These are phyloP conservation scores for Diaphora mendica DNA, from an alignment of 2,888 invertebrate species.

Conservation along the genomic window DNA sequence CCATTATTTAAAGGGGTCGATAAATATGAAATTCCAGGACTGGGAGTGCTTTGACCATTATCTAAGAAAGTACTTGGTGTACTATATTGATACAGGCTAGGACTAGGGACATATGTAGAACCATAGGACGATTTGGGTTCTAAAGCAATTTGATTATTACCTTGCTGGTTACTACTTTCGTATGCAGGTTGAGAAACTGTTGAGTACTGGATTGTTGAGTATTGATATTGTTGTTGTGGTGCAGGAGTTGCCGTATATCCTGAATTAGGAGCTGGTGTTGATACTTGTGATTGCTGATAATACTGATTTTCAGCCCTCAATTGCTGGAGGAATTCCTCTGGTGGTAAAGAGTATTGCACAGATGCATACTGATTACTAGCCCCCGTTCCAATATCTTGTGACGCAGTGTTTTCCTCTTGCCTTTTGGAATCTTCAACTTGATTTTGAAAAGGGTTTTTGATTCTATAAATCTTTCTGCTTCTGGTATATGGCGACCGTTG, in stretches of 20 bases:
- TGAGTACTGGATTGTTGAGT: conserved; percentile 56
- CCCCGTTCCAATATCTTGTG: conserved; percentile 74
- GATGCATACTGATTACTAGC: conserved; percentile 84
- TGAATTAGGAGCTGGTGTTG: conserved; percentile 71
- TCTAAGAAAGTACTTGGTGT: conserved; percentile 69
- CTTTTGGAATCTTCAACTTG: conserved; percentile 65
- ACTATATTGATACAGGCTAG: conserved; percentile 68
- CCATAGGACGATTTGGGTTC: conserved; percentile 69
- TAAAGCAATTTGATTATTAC: conserved; percentile 66
- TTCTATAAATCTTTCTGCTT: conserved; percentile 75
- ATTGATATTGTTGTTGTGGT: conserved; percentile 76
- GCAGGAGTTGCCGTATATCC: conserved; percentile 72
- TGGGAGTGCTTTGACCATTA: conserved; percentile 70
- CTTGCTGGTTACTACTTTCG: conserved; percentile 64
- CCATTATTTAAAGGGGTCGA: conserved; percentile 72
- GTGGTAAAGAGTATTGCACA: conserved; percentile 81
- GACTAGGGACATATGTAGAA: conserved; percentile 65
- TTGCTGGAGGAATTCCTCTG: conserved; percentile 81
- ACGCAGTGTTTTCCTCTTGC: conserved; percentile 57
- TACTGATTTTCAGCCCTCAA: conserved; percentile 78
- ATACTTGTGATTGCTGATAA: conserved; percentile 68
- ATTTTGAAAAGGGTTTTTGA: conserved; percentile 80
- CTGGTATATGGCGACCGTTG: conserved; percentile 63
- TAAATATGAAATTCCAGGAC: conserved; percentile 70
- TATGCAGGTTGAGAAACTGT: conserved; percentile 67